Percentiles rank a stretch among this genome's conserved stretches.
Conservation (phyloP, 2,113 vertebrate genomes). For the Oxyura jamaicensis region DNA sequence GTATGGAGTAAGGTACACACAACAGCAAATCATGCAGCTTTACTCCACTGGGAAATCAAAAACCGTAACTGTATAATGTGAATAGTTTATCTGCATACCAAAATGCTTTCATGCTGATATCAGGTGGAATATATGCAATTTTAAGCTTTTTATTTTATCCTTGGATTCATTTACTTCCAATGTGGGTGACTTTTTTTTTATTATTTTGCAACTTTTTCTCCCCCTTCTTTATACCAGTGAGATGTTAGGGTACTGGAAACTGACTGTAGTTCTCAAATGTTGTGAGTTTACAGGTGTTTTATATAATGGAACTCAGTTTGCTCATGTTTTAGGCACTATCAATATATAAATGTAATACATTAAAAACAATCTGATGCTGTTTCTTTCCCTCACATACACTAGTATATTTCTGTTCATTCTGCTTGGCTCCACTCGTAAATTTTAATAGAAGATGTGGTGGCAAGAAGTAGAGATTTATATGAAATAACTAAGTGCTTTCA, state of each 20-base stretch:
- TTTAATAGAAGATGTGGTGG: background rate
- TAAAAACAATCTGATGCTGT: background rate
- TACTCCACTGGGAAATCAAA: background rate
- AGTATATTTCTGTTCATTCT: background rate
- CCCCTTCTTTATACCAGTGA: background rate
- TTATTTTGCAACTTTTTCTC: background rate
- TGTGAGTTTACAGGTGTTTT: background rate
- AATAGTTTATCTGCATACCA: background rate
- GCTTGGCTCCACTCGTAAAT: background rate
- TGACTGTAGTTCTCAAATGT: background rate
- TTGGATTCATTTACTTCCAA: background rate
- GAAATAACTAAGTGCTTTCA: background rate
- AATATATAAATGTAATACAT: background rate
- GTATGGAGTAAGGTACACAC: background rate
- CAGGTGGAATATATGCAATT: background rate
- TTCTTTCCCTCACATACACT: background rate
- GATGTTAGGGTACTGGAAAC: background rate
- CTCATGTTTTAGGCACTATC: background rate
- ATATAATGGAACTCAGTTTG: background rate
- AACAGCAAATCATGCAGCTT: background rate
- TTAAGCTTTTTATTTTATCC: background rate
- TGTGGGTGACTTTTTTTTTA: rapidly evolving
- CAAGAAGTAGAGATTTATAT: background rate
- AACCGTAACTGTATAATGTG: background rate
- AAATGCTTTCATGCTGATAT: background rate